A percentile compares a stretch with the other conserved stretches of the same genome.
These are phyloP conservation scores for Palythoa grandiflora DNA, from an alignment of 92 coral and sea anemone genomes.

Conservation along the genomic window DNA sequence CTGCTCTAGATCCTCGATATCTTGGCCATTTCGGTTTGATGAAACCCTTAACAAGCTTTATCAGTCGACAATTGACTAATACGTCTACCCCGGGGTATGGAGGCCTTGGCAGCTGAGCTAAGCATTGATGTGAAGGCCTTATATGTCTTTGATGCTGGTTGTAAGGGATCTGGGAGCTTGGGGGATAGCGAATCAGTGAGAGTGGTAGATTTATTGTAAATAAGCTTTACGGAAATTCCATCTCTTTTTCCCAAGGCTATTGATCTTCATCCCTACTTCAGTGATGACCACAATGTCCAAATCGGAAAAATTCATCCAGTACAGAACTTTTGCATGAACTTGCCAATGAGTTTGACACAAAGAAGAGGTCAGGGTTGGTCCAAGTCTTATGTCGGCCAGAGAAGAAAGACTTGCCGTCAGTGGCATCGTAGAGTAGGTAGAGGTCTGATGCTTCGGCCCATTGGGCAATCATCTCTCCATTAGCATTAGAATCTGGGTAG, in stretches of 20 bases:
- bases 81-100: slow-evolving; percentile 53
- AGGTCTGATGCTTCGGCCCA: slow-evolving; percentile 44
- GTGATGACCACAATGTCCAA: not conserved
- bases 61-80: too few species aligned
- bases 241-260: slow-evolving; percentile 34
- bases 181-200: slow-evolving; percentile 18
- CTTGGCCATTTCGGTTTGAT: too few species aligned
- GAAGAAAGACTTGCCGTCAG: slow-evolving; percentile 16
- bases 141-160: slow-evolving; percentile 8
- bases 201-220: slow-evolving; percentile 20
- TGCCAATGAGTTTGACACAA: slow-evolving; percentile 6
- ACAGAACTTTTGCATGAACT: not conserved
- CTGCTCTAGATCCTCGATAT: too few species aligned
- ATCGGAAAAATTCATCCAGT: not conserved
- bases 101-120: slow-evolving; percentile 55
- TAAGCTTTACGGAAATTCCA: slow-evolving; percentile 36
- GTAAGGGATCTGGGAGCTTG: slow-evolving; percentile 9
- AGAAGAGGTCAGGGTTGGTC: slow-evolving; percentile 41
- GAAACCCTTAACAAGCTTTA: too few species aligned
- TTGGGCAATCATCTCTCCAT: slow-evolving; percentile 1
- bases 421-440: slow-evolving; percentile 45
- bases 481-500: slow-evolving; percentile 29
- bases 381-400: slow-evolving; percentile 39
- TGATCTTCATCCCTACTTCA: slow-evolving; percentile 4
- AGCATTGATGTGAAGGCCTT: slow-evolving; percentile 42